phyloP scores from a whole-genome alignment of 1,140 invertebrate genomes.

The Paralvinella palmiformis region DNA sequence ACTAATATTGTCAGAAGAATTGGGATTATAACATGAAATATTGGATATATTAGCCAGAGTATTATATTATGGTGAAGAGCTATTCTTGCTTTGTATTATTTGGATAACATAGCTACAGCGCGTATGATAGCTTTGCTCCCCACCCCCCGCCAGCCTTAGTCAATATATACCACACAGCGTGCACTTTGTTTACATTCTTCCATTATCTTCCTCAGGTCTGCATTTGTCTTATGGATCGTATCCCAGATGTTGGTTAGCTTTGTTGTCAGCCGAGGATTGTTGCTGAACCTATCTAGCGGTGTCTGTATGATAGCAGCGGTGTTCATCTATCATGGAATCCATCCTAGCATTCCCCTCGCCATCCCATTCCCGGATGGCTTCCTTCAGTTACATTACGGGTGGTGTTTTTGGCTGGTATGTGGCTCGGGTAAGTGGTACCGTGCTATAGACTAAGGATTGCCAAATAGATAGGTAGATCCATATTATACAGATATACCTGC shows the following conservation, averaged over 20 bases:
- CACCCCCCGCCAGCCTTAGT: too few species aligned
- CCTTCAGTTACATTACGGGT: constrained; percentile 29
- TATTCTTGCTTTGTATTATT: neutral
- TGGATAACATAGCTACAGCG: too few species aligned
- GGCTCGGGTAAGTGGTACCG: constrained; percentile 33
- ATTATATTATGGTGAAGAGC: neutral
- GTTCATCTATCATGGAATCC: constrained; percentile 31
- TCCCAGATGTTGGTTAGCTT: constrained; percentile 30
- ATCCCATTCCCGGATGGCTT: constrained; percentile 27
- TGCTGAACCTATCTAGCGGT: constrained; percentile 28
- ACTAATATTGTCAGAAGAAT: too few species aligned
- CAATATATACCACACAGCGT: neutral
- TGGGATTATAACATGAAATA: neutral
- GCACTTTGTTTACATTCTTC: neutral
- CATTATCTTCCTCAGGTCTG: constrained; percentile 26
- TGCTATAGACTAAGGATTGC: too few species aligned
- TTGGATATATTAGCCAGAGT: neutral
- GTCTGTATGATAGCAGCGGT: constrained; percentile 29
- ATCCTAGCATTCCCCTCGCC: constrained; percentile 21
- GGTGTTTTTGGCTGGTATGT: constrained; percentile 34
- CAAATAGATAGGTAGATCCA: too few species aligned
- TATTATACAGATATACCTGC: too few species aligned
- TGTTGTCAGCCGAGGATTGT: constrained; percentile 32
- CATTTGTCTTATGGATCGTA: constrained; percentile 35
- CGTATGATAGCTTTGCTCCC: too few species aligned